Evolutionary conservation across 1,140 invertebrate species (phyloP), one percentile per base, ranked within the genome.

Genomic region (Trinorchestia longiramus): DNA sequence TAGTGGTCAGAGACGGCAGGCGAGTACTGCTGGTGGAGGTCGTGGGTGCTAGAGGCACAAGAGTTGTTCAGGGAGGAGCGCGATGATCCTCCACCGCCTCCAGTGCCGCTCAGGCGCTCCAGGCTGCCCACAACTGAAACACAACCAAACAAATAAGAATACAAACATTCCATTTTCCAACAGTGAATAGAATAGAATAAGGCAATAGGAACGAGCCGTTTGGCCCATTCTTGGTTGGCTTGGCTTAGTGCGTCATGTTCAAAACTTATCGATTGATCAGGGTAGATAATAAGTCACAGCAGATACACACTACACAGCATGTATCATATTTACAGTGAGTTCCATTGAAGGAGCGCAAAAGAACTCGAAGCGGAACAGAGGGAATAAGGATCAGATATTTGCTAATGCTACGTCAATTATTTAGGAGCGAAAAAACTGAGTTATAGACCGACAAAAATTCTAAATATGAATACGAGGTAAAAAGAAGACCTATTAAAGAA

Each of bases 41-140:
- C 96, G 43, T 96, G 96, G 1, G 95, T 95, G 95, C 96, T 96
- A 77, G 95, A 96, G 43, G 96, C 95, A 40, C 62, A 77, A 15
- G 96, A 96, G 45, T 95, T 96, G 87, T 95, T 96, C 28, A 96
- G 95, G 41, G 96, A 96, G 11, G 96, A 96, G 17, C 88, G 96
- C 23, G 92, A 94, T 40, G 92, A 94, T 17, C 92, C 92, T 40
- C 92, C 92, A 44, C 92, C 92, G 41, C 95, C 95, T 87, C 96
- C 96, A 41, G 95, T 95, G 3, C 57, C 95, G 94, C 95, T 96
- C 95, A 96, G 92, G 90, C 95, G 95, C 92, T 94, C 92, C 92
- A 94, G 43, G 92, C 92, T 94, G 6, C 92, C 92, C 92, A 94
- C 92, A 4, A 45, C 92, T 94, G 92, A 44, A 94, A 90, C 43